A percentile compares a stretch with the other conserved stretches of the same genome.
These are phyloP conservation scores for Sturnira hondurensis DNA, from an alignment of 2,113 vertebrate genomes.

Conservation along the genomic window DNA sequence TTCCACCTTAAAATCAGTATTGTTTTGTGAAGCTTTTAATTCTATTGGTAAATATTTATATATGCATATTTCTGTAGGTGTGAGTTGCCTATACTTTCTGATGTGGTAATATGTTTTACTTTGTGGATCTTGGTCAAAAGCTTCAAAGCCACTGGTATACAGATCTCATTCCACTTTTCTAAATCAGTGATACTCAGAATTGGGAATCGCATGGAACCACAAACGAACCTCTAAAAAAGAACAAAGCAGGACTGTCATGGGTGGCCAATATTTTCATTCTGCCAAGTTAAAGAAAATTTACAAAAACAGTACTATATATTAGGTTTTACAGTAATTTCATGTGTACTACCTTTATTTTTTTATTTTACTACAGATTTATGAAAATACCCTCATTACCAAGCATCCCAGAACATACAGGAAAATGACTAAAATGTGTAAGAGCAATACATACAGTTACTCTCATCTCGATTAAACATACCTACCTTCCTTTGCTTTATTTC, in stretches of 20 bases:
- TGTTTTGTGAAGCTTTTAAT: background rate
- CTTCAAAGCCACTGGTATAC: background rate
- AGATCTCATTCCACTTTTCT: background rate
- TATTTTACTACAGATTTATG: background rate
- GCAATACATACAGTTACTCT: accelerated
- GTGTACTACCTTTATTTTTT: background rate
- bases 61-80: background rate
- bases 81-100: background rate
- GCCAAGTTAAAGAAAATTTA: background rate
- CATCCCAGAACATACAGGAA: background rate
- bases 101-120: background rate
- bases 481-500: background rate
- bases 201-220: background rate
- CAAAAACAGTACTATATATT: background rate
- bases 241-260: background rate
- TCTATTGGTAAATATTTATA: background rate
- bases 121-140: slow-evolving; percentile 13
- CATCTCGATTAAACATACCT: background rate
- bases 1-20: background rate
- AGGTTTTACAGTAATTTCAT: background rate
- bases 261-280: background rate
- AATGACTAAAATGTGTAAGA: background rate
- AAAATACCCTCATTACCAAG: background rate
- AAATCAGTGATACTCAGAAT: background rate
- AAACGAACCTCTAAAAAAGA: background rate